Base-by-base conservation (phyloP, 2,113 vertebrate genomes). In the Salvelinus alpinus region DNA sequence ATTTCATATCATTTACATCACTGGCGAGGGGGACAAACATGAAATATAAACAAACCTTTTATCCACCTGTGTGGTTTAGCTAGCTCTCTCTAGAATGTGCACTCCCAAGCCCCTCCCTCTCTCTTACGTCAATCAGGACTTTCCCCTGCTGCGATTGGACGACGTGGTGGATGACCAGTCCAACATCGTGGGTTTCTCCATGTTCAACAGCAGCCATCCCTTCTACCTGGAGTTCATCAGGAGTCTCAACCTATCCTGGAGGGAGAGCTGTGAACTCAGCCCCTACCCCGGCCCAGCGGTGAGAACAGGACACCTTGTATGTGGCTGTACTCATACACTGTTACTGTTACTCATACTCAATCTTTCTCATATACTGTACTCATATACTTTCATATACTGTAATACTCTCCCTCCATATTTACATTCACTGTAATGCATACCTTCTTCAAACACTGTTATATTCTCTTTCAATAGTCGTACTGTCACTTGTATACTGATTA, bases 211-310 rank as follows among this genome's bases (percentile, higher is more conserved):
- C 72, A 94, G 86, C 5, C 96, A 97, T 31, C 92, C 95, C 3
- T 96, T 96, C 90, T 96, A 95, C 86, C 90, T 93, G n/a, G 96
- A 97, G 87, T 96, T 97, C 78, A 89, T 96, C 64, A 88, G 96
- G 18, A 96, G 95, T 84, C 95, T 97, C 80, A 96, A 96, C 88
- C 93, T 97, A 88, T 97, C 96, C 0, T 97, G 96, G 96, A 95
- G 92, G 66, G 96, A 97, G 82, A 95, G 94, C 70, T 97, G 96
- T 29, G 88, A 93, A 25, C 74, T 93, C 67, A 94, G 88, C 81
- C 92, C 93, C 3, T 88, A 88, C 70, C 90, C 90, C 0, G 91
- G 89, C 2, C 90, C 90, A 0, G 86, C 91, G 78, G 91, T 92
- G 78, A 88, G 88, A 57, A 29, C 38, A 29, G 20, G 2, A 69